Evolutionary conservation across 53 echinoderm and acorn worm genomes (phyloP), one percentile per base, ranked within the genome.

Genomic region (Holothuria scabra): DNA sequence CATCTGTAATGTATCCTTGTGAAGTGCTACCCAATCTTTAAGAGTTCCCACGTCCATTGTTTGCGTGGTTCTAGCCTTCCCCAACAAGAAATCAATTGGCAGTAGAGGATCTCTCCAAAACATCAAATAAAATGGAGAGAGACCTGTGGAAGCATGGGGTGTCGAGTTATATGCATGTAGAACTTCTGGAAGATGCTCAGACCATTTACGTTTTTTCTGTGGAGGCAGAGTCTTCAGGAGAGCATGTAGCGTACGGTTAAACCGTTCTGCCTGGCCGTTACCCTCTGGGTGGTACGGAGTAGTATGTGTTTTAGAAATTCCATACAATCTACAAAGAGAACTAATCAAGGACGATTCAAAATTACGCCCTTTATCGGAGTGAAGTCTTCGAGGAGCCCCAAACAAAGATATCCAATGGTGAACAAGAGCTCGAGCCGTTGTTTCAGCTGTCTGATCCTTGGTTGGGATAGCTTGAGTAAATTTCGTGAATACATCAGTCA

Each of bases 401-500:
- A 90, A 93, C 34, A 87, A 90, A 4, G 87, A 37, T 2, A 92
- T 58, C 32, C 87, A 89, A 26, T 92, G 69, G 28, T 89, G 87
- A 84, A 89, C 89, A n/a, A 92, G 30, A 1, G 56, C 67, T 56
- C 80, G 76, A 12, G 89, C 92, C 4, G 86, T 89, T 14, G 86
- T 92, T 26, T 60, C 21, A 8, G 89, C 89, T 12, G 89, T 92
- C 65, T 92, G 92, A 60, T 92, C 84, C 4, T 87, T 37, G 0
- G 84, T 90, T 14, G 91, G 91, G 33, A 65, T 60, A 7, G 59
- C 80, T 19, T 80, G 80, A 3, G 80, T 59, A 58, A 58, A 79
- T 5, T 82, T 49, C 10, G 93, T 93, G 23, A 93, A 93, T 38
- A 90, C 87, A n/a, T 93, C 90, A 4, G 89, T 89, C 8, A 89